Conservation (phyloP, 2,113 vertebrate genomes). For the Guaruba guarouba region DNA sequence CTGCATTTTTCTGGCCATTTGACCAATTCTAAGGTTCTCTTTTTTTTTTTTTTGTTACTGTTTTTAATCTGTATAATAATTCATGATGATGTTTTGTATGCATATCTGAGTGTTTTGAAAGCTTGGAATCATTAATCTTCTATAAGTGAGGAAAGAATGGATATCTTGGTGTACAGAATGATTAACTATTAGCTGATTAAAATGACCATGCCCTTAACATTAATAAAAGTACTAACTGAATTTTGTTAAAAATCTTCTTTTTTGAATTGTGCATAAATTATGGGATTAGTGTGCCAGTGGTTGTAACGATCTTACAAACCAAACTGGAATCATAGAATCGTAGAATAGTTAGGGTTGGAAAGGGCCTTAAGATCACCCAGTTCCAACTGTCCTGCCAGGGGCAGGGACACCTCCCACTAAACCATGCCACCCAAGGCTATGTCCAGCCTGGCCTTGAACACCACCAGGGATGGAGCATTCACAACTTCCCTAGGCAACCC, state of each 20-base stretch:
- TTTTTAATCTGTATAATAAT: background rate
- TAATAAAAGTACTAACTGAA: background rate
- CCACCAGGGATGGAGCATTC: no score
- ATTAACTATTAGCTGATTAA: constrained; percentile 55
- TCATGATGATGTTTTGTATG: background rate
- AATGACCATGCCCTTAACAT: constrained; percentile 1
- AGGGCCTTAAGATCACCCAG: no score
- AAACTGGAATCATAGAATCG: background rate
- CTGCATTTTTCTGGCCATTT: background rate
- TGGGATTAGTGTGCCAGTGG: background rate
- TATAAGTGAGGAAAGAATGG: background rate
- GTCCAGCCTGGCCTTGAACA: no score
- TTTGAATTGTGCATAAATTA: background rate
- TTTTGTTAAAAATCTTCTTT: constrained; percentile 5
- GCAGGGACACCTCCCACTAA: no score
- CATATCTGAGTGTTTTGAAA: background rate
- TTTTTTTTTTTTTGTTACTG: background rate
- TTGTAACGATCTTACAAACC: background rate
- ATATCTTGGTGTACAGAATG: constrained; percentile 1
- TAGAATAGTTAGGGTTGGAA: no score
- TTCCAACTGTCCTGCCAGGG: no score
- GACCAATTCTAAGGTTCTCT: background rate
- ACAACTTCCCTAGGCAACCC: no score
- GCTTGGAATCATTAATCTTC: background rate
- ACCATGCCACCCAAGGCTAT: no score